Conservation (phyloP, 1,140 invertebrate genomes). For the Chymomyza costata region DNA sequence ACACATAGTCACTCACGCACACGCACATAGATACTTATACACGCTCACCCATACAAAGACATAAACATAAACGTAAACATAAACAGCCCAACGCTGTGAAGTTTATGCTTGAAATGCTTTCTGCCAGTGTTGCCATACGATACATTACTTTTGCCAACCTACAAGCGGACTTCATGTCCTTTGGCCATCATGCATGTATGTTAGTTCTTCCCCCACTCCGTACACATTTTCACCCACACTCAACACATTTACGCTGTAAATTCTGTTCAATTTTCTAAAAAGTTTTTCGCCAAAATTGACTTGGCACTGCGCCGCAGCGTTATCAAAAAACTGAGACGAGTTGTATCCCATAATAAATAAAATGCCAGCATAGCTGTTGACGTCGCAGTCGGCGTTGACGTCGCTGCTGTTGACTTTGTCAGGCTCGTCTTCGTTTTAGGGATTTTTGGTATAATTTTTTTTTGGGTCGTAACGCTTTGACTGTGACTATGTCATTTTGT, state of each 20-base stretch:
- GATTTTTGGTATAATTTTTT: too few relatives aligned
- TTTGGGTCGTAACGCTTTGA: background rate
- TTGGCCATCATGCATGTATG: too few relatives aligned
- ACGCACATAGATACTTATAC: constrained; percentile 32
- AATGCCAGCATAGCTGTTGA: constrained; percentile 5
- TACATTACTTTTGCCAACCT: too few relatives aligned
- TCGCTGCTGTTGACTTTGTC: constrained; percentile 1
- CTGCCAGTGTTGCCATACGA: too few relatives aligned
- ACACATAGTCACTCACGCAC: constrained; percentile 15
- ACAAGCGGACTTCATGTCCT: too few relatives aligned
- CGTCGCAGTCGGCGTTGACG: too few relatives aligned
- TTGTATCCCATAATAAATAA: constrained; percentile 45
- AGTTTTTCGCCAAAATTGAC: constrained; percentile 58
- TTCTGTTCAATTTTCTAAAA: constrained; percentile 69
- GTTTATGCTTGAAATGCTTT: background rate
- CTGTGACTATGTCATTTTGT: constrained; percentile 56
- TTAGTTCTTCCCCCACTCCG: background rate
- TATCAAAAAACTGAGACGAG: constrained; percentile 26
- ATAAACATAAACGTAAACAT: constrained; percentile 65
- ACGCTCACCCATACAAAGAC: constrained; percentile 19
- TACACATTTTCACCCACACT: constrained; percentile 1
- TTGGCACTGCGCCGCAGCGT: constrained; percentile 17
- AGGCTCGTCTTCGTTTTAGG: too few relatives aligned
- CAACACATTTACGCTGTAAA: constrained; percentile 41
- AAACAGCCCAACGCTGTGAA: constrained; percentile 43